phyloP scores from a whole-genome alignment of 2,797 vertebrate species.

The Cyclura pinguis region DNA sequence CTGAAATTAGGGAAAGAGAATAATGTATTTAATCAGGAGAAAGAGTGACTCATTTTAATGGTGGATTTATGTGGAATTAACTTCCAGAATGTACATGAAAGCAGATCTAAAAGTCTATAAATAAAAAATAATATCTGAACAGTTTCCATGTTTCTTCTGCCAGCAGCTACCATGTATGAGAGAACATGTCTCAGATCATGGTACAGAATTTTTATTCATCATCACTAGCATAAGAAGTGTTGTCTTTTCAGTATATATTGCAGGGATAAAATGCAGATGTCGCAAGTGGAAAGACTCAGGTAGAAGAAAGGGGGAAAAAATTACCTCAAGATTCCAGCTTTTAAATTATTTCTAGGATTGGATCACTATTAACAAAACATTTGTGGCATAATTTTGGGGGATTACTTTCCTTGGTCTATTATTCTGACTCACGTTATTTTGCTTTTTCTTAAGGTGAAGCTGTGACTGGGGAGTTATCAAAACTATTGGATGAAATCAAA shows the following conservation, averaged over 20 bases:
- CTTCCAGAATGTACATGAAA: not conserved
- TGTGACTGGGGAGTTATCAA: slow-evolving; percentile 94
- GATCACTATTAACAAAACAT: not conserved
- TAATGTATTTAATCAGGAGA: not conserved
- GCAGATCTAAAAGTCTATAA: not conserved
- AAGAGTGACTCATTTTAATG: not conserved
- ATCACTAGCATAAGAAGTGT: not conserved
- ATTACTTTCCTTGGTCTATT: slow-evolving; percentile 19
- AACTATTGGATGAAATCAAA: slow-evolving; percentile 95
- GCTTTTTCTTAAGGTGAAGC: slow-evolving; percentile 86
- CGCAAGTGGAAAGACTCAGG: not conserved
- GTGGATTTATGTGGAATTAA: not conserved
- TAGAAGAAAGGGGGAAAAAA: not conserved
- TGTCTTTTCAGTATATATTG: not conserved
- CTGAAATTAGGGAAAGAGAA: not conserved
- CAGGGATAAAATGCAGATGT: not conserved
- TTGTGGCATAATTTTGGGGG: not conserved
- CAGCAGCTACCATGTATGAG: not conserved
- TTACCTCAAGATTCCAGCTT: not conserved
- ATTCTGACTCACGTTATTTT: slow-evolving; percentile 66
- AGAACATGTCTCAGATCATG: not conserved
- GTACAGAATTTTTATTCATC: not conserved
- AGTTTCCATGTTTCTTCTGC: not conserved
- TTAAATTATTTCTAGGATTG: not conserved
- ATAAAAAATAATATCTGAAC: not conserved